Evolutionary conservation across 2,888 invertebrate genomes (phyloP).

Genomic region (Drosophila testacea): DNA sequence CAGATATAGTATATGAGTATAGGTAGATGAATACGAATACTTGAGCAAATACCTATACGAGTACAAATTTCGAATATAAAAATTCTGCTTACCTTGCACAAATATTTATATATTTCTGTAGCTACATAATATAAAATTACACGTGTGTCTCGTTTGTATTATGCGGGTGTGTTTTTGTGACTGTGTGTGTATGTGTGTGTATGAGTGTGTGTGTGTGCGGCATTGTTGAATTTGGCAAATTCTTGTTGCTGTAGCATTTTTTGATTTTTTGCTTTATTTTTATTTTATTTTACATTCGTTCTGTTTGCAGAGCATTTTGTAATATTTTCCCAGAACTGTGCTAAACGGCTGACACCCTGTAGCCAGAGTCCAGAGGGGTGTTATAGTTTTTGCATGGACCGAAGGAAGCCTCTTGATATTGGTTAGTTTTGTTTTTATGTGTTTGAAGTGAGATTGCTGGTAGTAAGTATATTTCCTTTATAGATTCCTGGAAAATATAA

Average conservation of each 20-base stretch:
- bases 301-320: slow-evolving; percentile 51
- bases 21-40: slow-evolving; percentile 12
- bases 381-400: not conserved
- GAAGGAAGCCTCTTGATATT: not conserved
- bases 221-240: slow-evolving; percentile 64
- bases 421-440: not conserved
- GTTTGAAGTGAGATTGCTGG: no score
- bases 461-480: no score
- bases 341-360: slow-evolving; percentile 23
- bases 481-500: no score
- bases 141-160: slow-evolving; percentile 46
- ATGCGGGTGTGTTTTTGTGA: slow-evolving; percentile 14
- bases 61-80: slow-evolving; percentile 67
- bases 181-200: slow-evolving; percentile 27
- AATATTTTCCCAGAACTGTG: slow-evolving; percentile 39
- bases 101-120: slow-evolving; percentile 67
- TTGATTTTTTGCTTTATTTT: slow-evolving; percentile 25
- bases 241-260: slow-evolving; percentile 43
- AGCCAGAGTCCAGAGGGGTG: not conserved
- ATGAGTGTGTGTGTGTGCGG: slow-evolving; percentile 42
- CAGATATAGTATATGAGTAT: not conserved
- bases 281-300: slow-evolving; percentile 26
- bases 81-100: slow-evolving; percentile 78
- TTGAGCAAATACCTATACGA: slow-evolving; percentile 17
- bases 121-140: slow-evolving; percentile 69